Percentiles rank a stretch among this genome's conserved stretches.
Evolutionary conservation across 2,888 invertebrate genomes (phyloP).

Genomic region (Dynastes tityus): DNA sequence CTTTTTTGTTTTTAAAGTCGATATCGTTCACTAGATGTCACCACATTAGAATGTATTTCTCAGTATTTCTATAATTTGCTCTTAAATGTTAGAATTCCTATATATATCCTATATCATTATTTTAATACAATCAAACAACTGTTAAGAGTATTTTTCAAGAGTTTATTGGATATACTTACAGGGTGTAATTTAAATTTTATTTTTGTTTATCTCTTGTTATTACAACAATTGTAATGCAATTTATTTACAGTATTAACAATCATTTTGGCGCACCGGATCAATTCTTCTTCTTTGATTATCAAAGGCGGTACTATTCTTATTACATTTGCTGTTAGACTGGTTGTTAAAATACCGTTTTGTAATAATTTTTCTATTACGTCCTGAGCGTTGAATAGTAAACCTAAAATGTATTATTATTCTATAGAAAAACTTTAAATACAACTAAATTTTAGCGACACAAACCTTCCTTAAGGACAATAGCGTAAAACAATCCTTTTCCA

Average conservation of each 20-base stretch:
- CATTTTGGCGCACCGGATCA: slow-evolving; percentile 83
- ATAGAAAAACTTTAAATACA: neutral
- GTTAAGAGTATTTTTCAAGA: too few species aligned
- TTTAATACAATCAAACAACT: too few species aligned
- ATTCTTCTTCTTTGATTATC: slow-evolving; percentile 84
- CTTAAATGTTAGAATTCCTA: too few species aligned
- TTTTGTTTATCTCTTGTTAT: neutral
- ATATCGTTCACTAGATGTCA: too few species aligned
- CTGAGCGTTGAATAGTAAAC: slow-evolving; percentile 53
- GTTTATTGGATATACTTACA: too few species aligned
- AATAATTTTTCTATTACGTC: slow-evolving; percentile 86
- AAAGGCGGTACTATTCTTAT: slow-evolving; percentile 95
- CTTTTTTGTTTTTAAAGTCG: too few species aligned
- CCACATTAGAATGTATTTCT: too few species aligned
- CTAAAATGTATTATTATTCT: slow-evolving; percentile 41
- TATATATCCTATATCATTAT: too few species aligned
- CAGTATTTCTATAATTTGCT: too few species aligned
- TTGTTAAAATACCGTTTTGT: slow-evolving; percentile 91
- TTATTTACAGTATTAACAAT: slow-evolving; percentile 77
- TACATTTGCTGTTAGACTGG: slow-evolving; percentile 94
- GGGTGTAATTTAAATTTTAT: too few species aligned
- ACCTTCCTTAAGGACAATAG: slow-evolving; percentile 87
- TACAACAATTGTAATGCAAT: slow-evolving; percentile 47
- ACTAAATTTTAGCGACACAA: neutral
- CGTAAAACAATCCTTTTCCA: slow-evolving; percentile 93